These are phyloP conservation scores for Hypomesus transpacificus DNA, from an alignment of 2,113 vertebrate genomes.

Conservation along the genomic window DNA sequence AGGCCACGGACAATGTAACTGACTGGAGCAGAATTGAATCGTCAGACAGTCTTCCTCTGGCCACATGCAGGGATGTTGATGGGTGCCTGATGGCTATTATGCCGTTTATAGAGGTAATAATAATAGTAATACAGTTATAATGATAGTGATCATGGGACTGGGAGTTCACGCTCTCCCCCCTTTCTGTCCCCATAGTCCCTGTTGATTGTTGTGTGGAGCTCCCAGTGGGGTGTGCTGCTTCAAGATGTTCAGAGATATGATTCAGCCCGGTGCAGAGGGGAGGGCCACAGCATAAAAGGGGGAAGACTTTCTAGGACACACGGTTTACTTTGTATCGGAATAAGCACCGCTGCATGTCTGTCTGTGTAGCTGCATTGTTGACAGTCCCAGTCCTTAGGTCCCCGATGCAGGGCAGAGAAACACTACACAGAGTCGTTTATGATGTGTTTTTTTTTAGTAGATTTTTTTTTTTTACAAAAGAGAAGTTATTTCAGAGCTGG, in stretches of 20 bases:
- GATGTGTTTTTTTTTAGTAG: too few relatives aligned
- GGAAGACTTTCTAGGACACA: not conserved
- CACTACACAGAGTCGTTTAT: too few relatives aligned
- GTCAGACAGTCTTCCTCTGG: conserved; percentile 35
- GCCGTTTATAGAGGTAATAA: conserved; percentile 56
- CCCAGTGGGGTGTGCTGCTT: conserved; percentile 51
- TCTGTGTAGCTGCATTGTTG: too few relatives aligned
- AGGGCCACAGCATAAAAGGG: not conserved
- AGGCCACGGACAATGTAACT: conserved; percentile 14
- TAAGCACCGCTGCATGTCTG: too few relatives aligned
- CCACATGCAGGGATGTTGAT: conserved; percentile 60
- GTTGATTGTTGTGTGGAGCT: conserved; percentile 37
- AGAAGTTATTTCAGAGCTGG: too few relatives aligned
- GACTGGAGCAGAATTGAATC: conserved; percentile 11
- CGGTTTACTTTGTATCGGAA: conserved; percentile 18
- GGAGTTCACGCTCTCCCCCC: conserved; percentile 29
- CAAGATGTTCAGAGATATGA: conserved; percentile 49
- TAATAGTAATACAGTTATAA: conserved; percentile 48
- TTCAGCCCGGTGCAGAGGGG: conserved; percentile 52
- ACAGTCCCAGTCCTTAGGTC: too few relatives aligned
- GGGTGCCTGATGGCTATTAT: conserved; percentile 59
- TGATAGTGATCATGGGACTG: conserved; percentile 55
- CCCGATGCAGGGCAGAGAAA: too few relatives aligned
- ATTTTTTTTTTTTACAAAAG: too few relatives aligned
- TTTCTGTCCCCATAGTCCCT: not conserved